Percentiles rank a stretch among this genome's conserved stretches.
Conservation (phyloP, 2,113 vertebrate species). For the Poeciliopsis occidentalis region DNA sequence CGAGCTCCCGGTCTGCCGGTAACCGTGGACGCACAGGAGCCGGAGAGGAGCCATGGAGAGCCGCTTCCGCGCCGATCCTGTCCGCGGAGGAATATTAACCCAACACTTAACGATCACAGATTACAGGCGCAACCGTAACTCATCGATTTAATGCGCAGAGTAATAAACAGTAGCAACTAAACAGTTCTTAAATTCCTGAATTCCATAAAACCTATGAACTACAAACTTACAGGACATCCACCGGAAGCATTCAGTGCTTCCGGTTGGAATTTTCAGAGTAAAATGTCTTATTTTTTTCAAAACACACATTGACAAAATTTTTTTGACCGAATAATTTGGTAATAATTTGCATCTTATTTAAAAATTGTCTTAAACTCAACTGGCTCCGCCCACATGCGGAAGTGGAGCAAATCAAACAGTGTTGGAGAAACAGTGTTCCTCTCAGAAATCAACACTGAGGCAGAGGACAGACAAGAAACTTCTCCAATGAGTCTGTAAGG, state of each 20-base stretch:
- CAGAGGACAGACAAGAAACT: too few relatives aligned
- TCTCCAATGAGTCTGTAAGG: too few relatives aligned
- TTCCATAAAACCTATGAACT: too few relatives aligned
- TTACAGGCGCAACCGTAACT: not conserved
- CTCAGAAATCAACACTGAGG: too few relatives aligned
- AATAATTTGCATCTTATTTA: not conserved
- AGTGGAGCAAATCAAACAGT: too few relatives aligned
- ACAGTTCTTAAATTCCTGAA: too few relatives aligned
- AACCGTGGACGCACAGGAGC: slow-evolving; percentile 87
- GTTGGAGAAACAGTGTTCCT: too few relatives aligned
- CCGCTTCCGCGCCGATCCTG: not conserved
- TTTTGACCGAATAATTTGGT: not conserved
- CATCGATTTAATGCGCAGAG: not conserved
- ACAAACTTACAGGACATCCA: not conserved
- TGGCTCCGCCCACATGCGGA: too few relatives aligned
- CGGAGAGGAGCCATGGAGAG: slow-evolving; percentile 73
- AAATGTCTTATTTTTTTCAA: not conserved
- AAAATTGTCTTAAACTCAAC: not conserved
- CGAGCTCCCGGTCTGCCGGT: slow-evolving; percentile 84
- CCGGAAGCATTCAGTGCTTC: slow-evolving; percentile 28
- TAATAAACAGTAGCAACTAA: too few relatives aligned
- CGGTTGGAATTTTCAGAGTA: not conserved
- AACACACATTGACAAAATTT: not conserved
- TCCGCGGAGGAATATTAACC: not conserved
- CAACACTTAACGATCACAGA: not conserved